Conservation (phyloP, 1,140 invertebrate genomes). For the Planococcus citri region DNA sequence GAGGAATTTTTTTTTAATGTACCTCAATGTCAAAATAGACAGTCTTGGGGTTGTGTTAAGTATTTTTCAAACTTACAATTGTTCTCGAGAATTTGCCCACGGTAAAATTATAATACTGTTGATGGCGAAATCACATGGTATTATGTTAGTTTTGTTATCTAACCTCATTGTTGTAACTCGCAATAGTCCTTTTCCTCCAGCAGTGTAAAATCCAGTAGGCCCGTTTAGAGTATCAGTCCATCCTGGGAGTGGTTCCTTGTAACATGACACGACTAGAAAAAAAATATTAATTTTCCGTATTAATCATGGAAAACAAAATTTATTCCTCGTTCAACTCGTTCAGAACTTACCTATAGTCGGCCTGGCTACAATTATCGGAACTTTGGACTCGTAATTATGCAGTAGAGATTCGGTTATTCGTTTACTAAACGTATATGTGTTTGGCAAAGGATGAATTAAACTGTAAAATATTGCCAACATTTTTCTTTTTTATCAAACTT, state of each 20-base stretch:
- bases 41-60: too few species aligned
- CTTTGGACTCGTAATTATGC: constrained; percentile 38
- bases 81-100: constrained; percentile 10
- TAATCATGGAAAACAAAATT: too few species aligned
- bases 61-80: too few species aligned
- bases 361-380: neutral
- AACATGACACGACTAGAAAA: too few species aligned
- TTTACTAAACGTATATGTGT: constrained; percentile 59
- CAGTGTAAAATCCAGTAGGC: constrained; percentile 57
- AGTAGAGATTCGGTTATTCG: constrained; percentile 50
- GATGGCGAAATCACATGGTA: constrained; percentile 76
- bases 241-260: constrained; percentile 51
- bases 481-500: too few species aligned
- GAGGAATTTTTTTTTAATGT: too few species aligned
- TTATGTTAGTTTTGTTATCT: constrained; percentile 61
- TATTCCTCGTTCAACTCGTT: too few species aligned
- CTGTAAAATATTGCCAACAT: too few species aligned
- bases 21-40: too few species aligned
- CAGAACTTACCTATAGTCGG: constrained; percentile 16
- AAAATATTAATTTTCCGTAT: too few species aligned
- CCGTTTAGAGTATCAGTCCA: constrained; percentile 94
- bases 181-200: constrained; percentile 71
- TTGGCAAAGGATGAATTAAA: constrained; percentile 43
- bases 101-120: constrained; percentile 39
- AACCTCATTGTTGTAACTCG: constrained; percentile 65